Evolutionary conservation across 2,888 invertebrate genomes (phyloP).

Genomic region (Emmelina monodactyla): DNA sequence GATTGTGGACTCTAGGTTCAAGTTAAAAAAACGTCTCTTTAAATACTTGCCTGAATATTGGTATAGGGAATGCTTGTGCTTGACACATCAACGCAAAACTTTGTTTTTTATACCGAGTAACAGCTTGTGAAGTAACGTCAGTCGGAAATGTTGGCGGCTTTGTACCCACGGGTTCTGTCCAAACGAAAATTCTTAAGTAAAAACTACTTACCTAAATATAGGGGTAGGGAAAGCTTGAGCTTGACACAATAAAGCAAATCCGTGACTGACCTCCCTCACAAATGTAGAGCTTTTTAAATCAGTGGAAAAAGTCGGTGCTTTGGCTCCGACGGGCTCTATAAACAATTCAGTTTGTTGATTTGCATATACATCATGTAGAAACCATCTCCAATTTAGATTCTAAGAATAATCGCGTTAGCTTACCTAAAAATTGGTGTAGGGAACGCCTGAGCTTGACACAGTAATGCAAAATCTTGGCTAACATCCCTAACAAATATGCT

Average conservation of each 20-base stretch:
- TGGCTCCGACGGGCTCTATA: constrained; percentile 70
- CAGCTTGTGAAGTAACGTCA: constrained; percentile 67
- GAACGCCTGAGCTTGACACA: constrained; percentile 70
- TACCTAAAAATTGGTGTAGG: constrained; percentile 73
- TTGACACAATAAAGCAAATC: constrained; percentile 70
- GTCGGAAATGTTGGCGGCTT: constrained; percentile 68
- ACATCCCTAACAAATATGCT: constrained; percentile 68
- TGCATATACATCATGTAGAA: no score
- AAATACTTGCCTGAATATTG: constrained; percentile 72
- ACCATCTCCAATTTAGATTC: no score
- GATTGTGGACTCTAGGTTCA: no score
- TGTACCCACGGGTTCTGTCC: constrained; percentile 40
- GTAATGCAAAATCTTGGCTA: constrained; percentile 67
- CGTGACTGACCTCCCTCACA: constrained; percentile 60
- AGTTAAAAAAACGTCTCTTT: no score
- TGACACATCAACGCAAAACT: constrained; percentile 73
- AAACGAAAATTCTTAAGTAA: no score
- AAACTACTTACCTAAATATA: constrained; percentile 70
- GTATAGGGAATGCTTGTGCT: constrained; percentile 75
- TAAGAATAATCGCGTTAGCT: constrained; percentile 24
- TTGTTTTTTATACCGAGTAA: constrained; percentile 62
- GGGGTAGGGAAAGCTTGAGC: constrained; percentile 71
- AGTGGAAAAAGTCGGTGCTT: constrained; percentile 68
- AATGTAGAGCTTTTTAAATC: constrained; percentile 72
- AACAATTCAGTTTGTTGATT: no score